Percentiles rank a stretch among this genome's conserved stretches.
These are phyloP conservation scores for Coremacera marginata DNA, from an alignment of 2,888 invertebrate genomes.

Conservation along the genomic window DNA sequence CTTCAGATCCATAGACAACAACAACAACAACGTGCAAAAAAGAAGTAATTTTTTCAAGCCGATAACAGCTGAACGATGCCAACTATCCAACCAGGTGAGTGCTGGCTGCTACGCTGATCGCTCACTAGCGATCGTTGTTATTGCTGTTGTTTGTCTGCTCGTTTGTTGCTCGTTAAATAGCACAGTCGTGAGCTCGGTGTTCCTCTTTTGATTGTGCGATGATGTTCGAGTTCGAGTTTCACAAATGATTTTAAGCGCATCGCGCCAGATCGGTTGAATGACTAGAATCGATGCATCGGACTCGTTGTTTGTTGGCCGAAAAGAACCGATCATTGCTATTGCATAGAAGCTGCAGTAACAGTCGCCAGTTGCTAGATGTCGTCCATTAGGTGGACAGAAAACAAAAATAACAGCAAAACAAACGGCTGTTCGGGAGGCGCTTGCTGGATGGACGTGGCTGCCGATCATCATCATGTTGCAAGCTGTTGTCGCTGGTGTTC, in stretches of 20 bases:
- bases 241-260: conserved; percentile 37
- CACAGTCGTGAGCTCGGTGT: conserved; percentile 53
- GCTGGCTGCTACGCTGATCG: conserved; percentile 17
- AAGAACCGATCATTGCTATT: not conserved
- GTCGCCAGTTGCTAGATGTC: conserved; percentile 19
- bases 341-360: not conserved
- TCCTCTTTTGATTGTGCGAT: conserved; percentile 51
- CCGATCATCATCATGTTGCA: not conserved
- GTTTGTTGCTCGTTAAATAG: conserved; percentile 51
- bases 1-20: conserved; percentile 42
- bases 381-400: not conserved
- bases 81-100: not conserved
- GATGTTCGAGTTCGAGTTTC: conserved; percentile 49
- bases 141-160: conserved; percentile 22
- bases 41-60: conserved; percentile 52
- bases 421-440: not conserved
- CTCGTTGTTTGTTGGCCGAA: conserved; percentile 3
- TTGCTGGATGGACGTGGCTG: not conserved
- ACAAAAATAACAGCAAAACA: not conserved
- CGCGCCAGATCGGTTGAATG: not conserved
- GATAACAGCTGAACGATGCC: conserved; percentile 45
- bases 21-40: conserved; percentile 50
- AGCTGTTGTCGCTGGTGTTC: not conserved
- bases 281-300: not conserved
- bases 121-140: conserved; percentile 4